These are phyloP conservation scores for Cynocephalus volans DNA, from an alignment of 2,113 vertebrate species.

Conservation along the genomic window DNA sequence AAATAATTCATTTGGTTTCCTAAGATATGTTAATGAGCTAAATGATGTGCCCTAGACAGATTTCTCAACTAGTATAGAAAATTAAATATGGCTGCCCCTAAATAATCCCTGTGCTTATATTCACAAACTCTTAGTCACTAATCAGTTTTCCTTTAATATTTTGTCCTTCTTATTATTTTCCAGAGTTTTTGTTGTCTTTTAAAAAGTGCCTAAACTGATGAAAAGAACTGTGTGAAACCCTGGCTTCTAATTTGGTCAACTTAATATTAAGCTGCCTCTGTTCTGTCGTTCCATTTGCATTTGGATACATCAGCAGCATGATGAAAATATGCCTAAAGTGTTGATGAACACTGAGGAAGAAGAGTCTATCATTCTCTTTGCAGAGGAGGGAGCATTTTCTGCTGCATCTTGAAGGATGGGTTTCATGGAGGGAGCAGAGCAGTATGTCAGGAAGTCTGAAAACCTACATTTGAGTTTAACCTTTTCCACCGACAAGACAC, in stretches of 20 bases:
- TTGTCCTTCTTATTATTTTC: neutral
- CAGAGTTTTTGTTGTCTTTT: neutral
- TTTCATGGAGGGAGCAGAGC: neutral
- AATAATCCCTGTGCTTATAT: neutral
- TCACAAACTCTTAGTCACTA: slow-evolving; percentile 44
- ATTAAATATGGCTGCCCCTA: slow-evolving; percentile 77
- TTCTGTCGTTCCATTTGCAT: neutral
- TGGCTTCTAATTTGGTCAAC: neutral
- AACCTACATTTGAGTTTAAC: neutral
- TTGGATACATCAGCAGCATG: neutral
- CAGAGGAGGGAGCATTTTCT: neutral
- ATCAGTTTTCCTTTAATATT: neutral
- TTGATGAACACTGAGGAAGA: neutral
- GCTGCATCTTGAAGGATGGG: neutral
- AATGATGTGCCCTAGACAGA: slow-evolving; percentile 77
- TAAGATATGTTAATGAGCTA: slow-evolving; percentile 82
- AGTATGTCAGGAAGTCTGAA: neutral
- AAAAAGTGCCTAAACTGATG: neutral
- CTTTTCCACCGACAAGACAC: neutral
- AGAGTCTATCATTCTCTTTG: neutral
- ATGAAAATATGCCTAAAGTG: neutral
- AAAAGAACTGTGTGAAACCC: neutral
- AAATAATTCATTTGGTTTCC: slow-evolving; percentile 86
- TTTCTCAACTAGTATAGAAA: slow-evolving; percentile 52
- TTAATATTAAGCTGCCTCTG: neutral